Percentiles rank a stretch among this genome's conserved stretches.
phyloP scores from a whole-genome alignment of 2,888 invertebrate species.

The Venusia cambrica region DNA sequence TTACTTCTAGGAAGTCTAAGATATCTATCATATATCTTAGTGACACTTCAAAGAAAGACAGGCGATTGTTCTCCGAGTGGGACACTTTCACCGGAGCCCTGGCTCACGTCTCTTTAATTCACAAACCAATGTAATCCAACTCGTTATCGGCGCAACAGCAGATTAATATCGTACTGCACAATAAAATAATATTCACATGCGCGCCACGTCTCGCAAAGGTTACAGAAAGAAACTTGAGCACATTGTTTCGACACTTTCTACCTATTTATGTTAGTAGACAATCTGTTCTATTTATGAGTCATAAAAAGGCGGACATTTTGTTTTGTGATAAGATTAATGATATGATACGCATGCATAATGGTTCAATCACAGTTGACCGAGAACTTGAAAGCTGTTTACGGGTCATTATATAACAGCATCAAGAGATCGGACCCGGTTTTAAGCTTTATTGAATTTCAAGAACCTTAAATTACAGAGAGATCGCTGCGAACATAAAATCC shows the following conservation, averaged over 20 bases:
- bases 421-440: constrained; percentile 10
- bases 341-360: constrained; percentile 21
- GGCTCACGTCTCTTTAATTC: constrained; percentile 60
- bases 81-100: constrained; percentile 68
- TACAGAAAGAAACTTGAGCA: constrained; percentile 47
- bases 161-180: constrained; percentile 59
- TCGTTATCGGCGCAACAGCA: constrained; percentile 46
- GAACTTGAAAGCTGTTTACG: constrained; percentile 36
- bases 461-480: constrained; percentile 7
- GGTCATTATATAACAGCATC: constrained; percentile 31
- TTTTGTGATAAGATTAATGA: constrained; percentile 30
- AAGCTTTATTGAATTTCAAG: constrained; percentile 14
- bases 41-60: constrained; percentile 67
- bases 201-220: constrained; percentile 59
- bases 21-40: constrained; percentile 61
- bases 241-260: constrained; percentile 70
- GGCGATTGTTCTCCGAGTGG: constrained; percentile 67
- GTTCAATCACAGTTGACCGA: constrained; percentile 34
- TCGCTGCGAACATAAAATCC: too few relatives aligned
- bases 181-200: constrained; percentile 61
- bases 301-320: constrained; percentile 29
- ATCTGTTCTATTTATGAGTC: constrained; percentile 33
- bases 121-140: constrained; percentile 62
- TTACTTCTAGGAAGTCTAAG: constrained; percentile 48
- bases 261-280: constrained; percentile 38